Percentiles rank a stretch among this genome's conserved stretches.
phyloP scores from a whole-genome alignment of 2,888 invertebrate genomes.

The Ennomos erosarius region DNA sequence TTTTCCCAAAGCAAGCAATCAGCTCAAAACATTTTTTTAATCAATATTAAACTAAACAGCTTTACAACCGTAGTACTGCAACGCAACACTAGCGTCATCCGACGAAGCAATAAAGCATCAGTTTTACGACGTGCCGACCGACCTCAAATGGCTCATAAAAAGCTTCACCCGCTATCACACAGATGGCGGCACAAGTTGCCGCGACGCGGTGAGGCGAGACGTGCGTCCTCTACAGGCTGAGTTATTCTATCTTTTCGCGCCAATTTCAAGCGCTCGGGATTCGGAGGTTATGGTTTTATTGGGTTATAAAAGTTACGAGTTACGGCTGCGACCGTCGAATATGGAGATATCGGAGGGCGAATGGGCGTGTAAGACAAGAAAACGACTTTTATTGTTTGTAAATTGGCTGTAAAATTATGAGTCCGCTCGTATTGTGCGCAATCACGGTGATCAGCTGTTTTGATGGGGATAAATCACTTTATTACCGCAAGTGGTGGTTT shows the following conservation, averaged over 20 bases:
- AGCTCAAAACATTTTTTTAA: no score
- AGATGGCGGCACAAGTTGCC: slow-evolving; percentile 70
- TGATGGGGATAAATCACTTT: slow-evolving; percentile 79
- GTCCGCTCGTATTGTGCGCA: slow-evolving; percentile 80
- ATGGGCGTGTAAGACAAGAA: slow-evolving; percentile 81
- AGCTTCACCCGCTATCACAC: slow-evolving; percentile 67
- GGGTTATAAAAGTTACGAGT: slow-evolving; percentile 83
- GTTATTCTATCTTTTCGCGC: slow-evolving; percentile 47
- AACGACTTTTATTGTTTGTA: slow-evolving; percentile 85
- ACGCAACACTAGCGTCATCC: slow-evolving; percentile 80
- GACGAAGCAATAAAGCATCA: slow-evolving; percentile 73
- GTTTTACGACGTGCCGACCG: slow-evolving; percentile 78
- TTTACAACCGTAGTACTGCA: slow-evolving; percentile 42
- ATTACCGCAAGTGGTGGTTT: slow-evolving; percentile 72
- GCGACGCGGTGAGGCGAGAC: slow-evolving; percentile 41
- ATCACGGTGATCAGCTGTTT: slow-evolving; percentile 82
- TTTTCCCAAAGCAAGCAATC: no score
- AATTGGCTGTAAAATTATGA: slow-evolving; percentile 86
- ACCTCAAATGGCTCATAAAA: slow-evolving; percentile 78
- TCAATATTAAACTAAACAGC: background rate
- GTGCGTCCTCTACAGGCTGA: slow-evolving; percentile 73
- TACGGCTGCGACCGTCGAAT: slow-evolving; percentile 72
- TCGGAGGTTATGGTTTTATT: slow-evolving; percentile 77
- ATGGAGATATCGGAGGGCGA: slow-evolving; percentile 82
- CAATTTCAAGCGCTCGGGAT: slow-evolving; percentile 49